phyloP scores from a whole-genome alignment of 2,888 invertebrate genomes.

The Platynereis dumerilii region DNA sequence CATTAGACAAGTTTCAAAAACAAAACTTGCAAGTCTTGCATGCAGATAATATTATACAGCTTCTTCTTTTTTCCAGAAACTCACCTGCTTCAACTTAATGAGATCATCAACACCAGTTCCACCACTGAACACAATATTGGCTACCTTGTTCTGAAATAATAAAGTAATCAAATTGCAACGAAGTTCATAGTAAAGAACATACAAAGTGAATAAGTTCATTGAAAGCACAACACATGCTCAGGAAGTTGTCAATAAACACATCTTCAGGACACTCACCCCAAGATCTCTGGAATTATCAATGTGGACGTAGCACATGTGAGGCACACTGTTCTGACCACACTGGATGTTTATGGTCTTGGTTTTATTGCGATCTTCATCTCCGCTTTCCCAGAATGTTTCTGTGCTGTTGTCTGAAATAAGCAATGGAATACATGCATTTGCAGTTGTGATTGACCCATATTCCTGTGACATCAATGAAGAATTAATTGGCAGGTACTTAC shows the following conservation, averaged over 20 bases:
- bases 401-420: conserved; percentile 79
- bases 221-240: too few species aligned
- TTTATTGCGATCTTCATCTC: conserved; percentile 92
- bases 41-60: too few species aligned
- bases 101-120: conserved; percentile 84
- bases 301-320: conserved; percentile 83
- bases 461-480: too few species aligned
- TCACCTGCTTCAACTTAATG: conserved; percentile 71
- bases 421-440: too few species aligned
- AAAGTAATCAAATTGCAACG: conserved; percentile 15
- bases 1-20: background rate
- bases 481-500: conserved; percentile 36
- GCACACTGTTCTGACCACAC: conserved; percentile 71
- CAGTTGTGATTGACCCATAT: too few species aligned
- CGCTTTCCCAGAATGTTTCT: conserved; percentile 99
- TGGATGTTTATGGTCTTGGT: conserved; percentile 73
- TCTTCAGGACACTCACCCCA: conserved; percentile 69
- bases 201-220: too few species aligned
- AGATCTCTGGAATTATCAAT: conserved; percentile 94
- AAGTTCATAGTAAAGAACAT: too few species aligned
- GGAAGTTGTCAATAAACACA: too few species aligned
- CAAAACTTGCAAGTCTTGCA: too few species aligned
- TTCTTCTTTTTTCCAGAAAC: too few species aligned
- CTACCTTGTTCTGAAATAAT: conserved; percentile 82
- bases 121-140: conserved; percentile 82